A percentile compares a stretch with the other conserved stretches of the same genome.
These are phyloP conservation scores for Zosterops japonicus DNA, from an alignment of 2,113 vertebrate species.

Conservation along the genomic window DNA sequence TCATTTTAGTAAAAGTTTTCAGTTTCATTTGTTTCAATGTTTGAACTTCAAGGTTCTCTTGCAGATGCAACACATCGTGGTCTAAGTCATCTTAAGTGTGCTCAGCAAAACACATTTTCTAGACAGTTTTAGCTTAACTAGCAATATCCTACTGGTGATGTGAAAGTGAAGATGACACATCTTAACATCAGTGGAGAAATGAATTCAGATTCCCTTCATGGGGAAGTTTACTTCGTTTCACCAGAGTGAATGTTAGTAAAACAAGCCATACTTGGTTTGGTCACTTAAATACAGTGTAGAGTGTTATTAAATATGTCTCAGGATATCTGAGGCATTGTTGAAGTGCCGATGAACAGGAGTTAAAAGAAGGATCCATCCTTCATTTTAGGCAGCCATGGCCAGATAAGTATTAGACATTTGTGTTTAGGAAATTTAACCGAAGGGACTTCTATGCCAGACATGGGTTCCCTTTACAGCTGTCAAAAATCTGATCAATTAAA, in stretches of 20 bases:
- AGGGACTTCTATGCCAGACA: not conserved
- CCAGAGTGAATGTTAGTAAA: not conserved
- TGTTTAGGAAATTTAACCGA: not conserved
- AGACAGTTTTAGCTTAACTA: not conserved
- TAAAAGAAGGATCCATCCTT: not conserved
- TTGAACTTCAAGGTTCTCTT: not conserved
- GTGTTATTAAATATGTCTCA: not conserved
- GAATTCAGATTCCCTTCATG: not conserved
- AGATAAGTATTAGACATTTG: not conserved
- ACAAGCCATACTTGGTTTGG: rapidly evolving
- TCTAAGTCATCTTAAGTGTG: not conserved
- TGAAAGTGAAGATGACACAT: not conserved
- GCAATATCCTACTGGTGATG: not conserved
- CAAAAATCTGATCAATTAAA: not conserved
- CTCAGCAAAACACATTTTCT: not conserved
- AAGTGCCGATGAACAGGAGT: not conserved
- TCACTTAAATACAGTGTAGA: not conserved
- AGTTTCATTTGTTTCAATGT: not conserved
- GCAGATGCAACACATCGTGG: not conserved
- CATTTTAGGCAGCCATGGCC: not conserved
- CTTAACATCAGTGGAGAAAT: not conserved
- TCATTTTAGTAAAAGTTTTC: not conserved
- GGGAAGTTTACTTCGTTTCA: not conserved
- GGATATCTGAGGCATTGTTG: not conserved
- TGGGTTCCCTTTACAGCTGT: not conserved